These are phyloP conservation scores for Tachycineta bicolor DNA, from an alignment of 2,113 vertebrate species.

Conservation along the genomic window DNA sequence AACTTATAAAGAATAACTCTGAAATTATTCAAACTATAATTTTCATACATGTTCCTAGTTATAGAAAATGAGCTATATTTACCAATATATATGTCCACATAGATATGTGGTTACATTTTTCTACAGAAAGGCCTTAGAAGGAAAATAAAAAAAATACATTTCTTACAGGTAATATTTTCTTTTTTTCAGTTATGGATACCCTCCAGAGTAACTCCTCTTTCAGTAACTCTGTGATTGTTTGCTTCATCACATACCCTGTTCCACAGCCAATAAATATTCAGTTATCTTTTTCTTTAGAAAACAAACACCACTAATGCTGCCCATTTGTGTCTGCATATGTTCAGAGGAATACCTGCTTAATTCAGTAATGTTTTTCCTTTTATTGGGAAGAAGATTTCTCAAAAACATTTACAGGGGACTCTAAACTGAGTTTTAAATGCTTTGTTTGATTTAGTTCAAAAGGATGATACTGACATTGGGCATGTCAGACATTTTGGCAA, in stretches of 20 bases:
- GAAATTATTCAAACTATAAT: conserved; percentile 34
- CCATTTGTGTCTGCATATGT: background rate
- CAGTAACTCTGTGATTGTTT: background rate
- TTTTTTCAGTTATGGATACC: background rate
- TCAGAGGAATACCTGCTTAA: background rate
- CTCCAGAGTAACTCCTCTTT: background rate
- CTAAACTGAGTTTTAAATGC: background rate
- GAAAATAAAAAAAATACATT: background rate
- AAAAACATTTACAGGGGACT: background rate
- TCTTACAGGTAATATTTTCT: background rate
- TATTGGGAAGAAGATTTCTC: background rate
- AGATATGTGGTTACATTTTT: background rate
- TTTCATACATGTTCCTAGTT: conserved; percentile 36
- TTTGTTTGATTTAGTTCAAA: background rate
- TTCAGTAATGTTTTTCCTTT: background rate
- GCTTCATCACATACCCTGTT: conserved; percentile 3
- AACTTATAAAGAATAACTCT: conserved; percentile 69
- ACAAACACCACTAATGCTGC: background rate
- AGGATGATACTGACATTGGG: background rate
- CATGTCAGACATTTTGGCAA: background rate
- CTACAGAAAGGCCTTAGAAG: background rate
- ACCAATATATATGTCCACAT: background rate
- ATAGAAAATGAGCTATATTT: conserved; percentile 28
- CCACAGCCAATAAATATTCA: background rate
- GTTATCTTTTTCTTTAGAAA: background rate